A percentile compares a stretch with the other conserved stretches of the same genome.
phyloP scores from a whole-genome alignment of 2,797 vertebrate genomes.

The Anisognathus igniventris region DNA sequence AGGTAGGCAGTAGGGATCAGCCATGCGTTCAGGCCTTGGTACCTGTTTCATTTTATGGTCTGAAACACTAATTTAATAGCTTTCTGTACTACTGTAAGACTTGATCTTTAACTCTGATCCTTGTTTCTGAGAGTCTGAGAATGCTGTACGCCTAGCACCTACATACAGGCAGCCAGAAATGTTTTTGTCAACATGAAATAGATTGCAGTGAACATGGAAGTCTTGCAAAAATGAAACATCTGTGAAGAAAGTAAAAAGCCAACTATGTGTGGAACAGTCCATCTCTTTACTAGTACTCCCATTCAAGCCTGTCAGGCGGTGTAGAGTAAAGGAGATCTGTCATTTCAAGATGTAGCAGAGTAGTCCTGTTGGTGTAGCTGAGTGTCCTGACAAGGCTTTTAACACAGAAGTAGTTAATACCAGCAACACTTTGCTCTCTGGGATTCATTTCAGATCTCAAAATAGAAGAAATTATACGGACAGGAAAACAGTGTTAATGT shows the following conservation, averaged over 20 bases:
- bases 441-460: background rate
- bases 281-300: background rate
- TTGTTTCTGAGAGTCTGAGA: background rate
- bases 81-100: background rate
- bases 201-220: background rate
- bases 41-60: background rate
- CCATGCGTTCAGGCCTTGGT: background rate
- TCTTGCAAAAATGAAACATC: background rate
- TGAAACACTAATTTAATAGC: background rate
- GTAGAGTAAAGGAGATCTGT: background rate
- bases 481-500: background rate
- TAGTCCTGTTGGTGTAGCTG: background rate
- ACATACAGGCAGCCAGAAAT: background rate
- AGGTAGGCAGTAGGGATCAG: background rate
- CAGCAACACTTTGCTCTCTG: background rate
- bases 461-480: background rate
- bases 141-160: background rate
- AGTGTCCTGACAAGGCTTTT: background rate
- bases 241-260: background rate
- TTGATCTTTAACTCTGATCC: background rate
- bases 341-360: background rate
- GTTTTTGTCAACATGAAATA: background rate
- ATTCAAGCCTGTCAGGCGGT: rapidly evolving
- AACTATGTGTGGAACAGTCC: background rate
- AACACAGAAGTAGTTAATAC: background rate